Evolutionary conservation across 2,113 vertebrate genomes (phyloP).

Genomic region (Rhinoptilus africanus): DNA sequence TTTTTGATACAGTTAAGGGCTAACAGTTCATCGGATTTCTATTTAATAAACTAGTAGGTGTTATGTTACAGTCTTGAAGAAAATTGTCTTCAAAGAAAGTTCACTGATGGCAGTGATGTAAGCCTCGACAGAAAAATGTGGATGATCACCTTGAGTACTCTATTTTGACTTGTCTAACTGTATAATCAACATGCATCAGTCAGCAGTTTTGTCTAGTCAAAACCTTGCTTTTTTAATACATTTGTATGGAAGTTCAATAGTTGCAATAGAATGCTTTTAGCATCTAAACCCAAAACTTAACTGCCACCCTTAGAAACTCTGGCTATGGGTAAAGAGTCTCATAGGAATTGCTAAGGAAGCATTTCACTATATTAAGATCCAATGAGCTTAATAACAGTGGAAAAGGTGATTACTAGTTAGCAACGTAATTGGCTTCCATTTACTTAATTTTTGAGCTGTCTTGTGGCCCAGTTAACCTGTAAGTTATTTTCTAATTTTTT

Average conservation of each 20-base stretch:
- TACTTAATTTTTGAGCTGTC: background rate
- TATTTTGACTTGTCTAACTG: background rate
- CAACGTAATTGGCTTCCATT: background rate
- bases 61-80: background rate
- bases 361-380: background rate
- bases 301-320: background rate
- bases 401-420: background rate
- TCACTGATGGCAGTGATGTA: background rate
- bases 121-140: background rate
- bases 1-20: background rate
- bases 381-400: background rate
- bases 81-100: background rate
- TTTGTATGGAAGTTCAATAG: background rate
- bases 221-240: background rate
- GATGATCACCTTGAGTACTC: background rate
- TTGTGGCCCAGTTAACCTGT: background rate
- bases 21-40: background rate
- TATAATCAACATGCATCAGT: background rate
- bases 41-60: background rate
- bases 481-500: background rate
- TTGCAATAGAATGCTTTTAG: background rate
- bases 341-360: background rate
- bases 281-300: background rate
- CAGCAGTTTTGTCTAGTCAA: background rate
- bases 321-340: background rate